Conservation (phyloP, 2,113 vertebrate genomes). For the Prietella phreatophila region DNA sequence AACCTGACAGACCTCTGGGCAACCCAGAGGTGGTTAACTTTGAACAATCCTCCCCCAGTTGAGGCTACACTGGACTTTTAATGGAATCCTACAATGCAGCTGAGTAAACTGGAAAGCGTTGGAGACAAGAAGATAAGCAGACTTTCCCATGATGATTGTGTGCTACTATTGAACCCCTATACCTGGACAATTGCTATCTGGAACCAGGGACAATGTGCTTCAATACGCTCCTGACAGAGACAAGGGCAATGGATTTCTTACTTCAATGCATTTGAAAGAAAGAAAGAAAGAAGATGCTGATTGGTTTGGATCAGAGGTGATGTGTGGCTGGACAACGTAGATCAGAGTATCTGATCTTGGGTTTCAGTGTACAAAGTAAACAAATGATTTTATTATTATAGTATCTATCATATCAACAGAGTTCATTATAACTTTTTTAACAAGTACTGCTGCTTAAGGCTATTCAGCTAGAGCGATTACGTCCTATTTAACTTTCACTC, state of each 20-base stretch:
- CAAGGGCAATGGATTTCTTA: constrained; percentile 15
- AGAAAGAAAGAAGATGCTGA: constrained; percentile 10
- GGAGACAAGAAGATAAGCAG: constrained; percentile 69
- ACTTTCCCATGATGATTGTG: constrained; percentile 64
- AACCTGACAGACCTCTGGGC: constrained; percentile 39
- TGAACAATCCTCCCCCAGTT: constrained; percentile 33
- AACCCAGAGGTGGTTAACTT: constrained; percentile 44
- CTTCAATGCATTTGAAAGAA: constrained; percentile 23
- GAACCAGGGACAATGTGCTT: constrained; percentile 54
- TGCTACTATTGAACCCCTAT: constrained; percentile 71
- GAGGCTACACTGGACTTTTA: constrained; percentile 34
- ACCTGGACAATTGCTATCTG: constrained; percentile 67
- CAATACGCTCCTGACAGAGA: constrained; percentile 31
- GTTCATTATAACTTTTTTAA: constrained; percentile 12
- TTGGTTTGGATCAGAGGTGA: constrained; percentile 8
- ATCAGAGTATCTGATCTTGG: background rate
- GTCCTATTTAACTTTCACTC: no score
- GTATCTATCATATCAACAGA: background rate
- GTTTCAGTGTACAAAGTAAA: constrained; percentile 2
- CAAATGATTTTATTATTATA: background rate
- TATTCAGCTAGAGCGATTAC: no score
- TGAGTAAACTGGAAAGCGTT: constrained; percentile 57
- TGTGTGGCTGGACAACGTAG: background rate
- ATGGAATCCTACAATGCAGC: constrained; percentile 59
- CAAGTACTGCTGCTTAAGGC: no score